Base-by-base conservation (phyloP, 2,888 invertebrate genomes). In the Baronia brevicornis region DNA sequence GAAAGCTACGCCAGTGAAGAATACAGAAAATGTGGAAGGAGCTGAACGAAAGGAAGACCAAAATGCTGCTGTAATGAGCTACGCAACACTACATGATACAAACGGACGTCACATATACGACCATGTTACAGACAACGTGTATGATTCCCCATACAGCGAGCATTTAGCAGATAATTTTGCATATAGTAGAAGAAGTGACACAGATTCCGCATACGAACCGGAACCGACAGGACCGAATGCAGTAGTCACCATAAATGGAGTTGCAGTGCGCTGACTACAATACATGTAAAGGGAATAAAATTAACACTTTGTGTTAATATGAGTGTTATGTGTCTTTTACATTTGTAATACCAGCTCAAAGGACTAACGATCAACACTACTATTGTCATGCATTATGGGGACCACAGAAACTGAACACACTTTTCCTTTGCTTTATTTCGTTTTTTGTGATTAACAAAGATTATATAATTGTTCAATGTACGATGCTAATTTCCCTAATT, bases 1-100 rank as follows among this genome's bases (percentile, higher is more conserved):
- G 24, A 94, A 93, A 84, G 92, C 93, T 8, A 90, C 92, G 2
- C 94, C 94, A 0, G 93, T 95, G 0, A 95, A 94, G 64, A 94
- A 94, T 60, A 94, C 94, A 0, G 94, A 94, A 63, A 95, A 95
- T 64, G 89, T 95, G 21, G 93, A 94, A 74, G 93, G 92, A 1
- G 94, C 94, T 0, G 93, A 94, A 54, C 84, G 92, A 7, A 94
- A 94, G 57, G 94, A 94, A 63, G 94, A 94, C 59, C 90, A 93
- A 54, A 94, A 90, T 60, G 94, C 94, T 0, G 93, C 94, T 0
- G 94, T 94, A 0, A 94, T 94, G 93, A 94, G 94, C 28, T 95
- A 94, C 61, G 92, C 94, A 10, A 93, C 92, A 1, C 72, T 94
- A 1, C 93, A 92, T 63, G 93, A 93, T 45, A 53, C 72, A 3